A percentile compares a stretch with the other conserved stretches of the same genome.
Evolutionary conservation across 1,140 invertebrate species (phyloP).

Genomic region (Holotrichia oblita): DNA sequence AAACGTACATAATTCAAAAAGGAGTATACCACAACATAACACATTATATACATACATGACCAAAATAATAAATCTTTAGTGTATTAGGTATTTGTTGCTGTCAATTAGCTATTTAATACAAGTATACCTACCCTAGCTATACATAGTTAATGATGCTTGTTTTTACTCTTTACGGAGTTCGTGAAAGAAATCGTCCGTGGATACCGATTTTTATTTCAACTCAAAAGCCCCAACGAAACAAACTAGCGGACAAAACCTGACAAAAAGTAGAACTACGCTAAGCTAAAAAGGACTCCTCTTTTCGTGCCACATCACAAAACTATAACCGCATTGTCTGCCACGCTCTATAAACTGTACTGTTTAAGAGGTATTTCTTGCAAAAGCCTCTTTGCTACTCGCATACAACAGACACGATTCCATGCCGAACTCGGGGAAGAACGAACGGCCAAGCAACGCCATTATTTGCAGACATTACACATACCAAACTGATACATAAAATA

Average conservation of each 20-base stretch:
- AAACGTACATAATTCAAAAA: no score
- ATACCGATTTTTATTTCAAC: slow-evolving; percentile 12
- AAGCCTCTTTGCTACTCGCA: neutral
- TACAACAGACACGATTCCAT: neutral
- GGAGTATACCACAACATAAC: neutral
- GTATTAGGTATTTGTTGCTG: no score
- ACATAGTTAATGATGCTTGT: neutral
- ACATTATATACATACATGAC: slow-evolving; percentile 23
- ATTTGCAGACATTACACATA: slow-evolving; percentile 58
- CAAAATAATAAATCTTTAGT: neutral
- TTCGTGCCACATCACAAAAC: slow-evolving; percentile 11
- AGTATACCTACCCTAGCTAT: no score
- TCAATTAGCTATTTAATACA: no score
- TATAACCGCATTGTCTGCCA: slow-evolving; percentile 51
- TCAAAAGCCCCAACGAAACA: neutral
- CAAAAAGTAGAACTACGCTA: slow-evolving; percentile 37
- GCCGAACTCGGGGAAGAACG: slow-evolving; percentile 42
- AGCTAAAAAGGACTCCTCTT: neutral
- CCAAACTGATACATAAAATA: slow-evolving; percentile 51
- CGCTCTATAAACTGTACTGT: slow-evolving; percentile 57
- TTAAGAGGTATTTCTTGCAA: slow-evolving; percentile 53
- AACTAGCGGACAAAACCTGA: neutral
- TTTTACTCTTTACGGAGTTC: neutral
- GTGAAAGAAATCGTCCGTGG: slow-evolving; percentile 3
- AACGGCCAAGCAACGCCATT: slow-evolving; percentile 55